Percentiles rank a stretch among this genome's conserved stretches.
These are phyloP conservation scores for Tringa solitaria DNA, from an alignment of 2,113 vertebrate species.

Conservation along the genomic window DNA sequence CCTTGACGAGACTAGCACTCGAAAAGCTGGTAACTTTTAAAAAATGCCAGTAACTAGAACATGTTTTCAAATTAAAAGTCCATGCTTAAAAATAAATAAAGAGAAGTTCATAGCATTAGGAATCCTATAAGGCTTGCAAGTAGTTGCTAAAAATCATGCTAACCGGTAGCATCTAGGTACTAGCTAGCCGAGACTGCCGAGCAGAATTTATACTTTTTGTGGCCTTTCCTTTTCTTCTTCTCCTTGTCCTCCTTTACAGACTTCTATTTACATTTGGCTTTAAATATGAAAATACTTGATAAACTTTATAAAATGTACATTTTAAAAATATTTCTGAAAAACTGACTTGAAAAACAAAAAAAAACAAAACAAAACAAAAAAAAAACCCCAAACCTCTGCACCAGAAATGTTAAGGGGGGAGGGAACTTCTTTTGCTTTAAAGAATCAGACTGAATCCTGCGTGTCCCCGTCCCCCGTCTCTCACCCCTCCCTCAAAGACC, in stretches of 20 bases:
- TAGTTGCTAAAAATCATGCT: slow-evolving; percentile 78
- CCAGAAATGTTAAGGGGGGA: slow-evolving; percentile 59
- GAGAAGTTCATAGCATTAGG: slow-evolving; percentile 71
- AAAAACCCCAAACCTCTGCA: slow-evolving; percentile 70
- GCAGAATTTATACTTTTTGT: slow-evolving; percentile 63
- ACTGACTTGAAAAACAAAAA: slow-evolving; percentile 69
- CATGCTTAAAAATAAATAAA: slow-evolving; percentile 85
- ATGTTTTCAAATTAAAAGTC: slow-evolving; percentile 70
- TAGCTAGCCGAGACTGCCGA: slow-evolving; percentile 65
- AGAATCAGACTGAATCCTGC: slow-evolving; percentile 58
- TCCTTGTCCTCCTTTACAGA: slow-evolving; percentile 76
- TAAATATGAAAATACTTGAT: slow-evolving; percentile 87
- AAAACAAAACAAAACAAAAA: background rate
- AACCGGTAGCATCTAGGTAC: slow-evolving; percentile 80
- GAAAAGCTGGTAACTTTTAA: slow-evolving; percentile 64
- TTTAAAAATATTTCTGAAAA: slow-evolving; percentile 83
- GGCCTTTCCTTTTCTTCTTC: slow-evolving; percentile 61
- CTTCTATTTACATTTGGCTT: slow-evolving; percentile 89
- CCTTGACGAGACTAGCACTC: slow-evolving; percentile 40
- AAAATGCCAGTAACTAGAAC: slow-evolving; percentile 65
- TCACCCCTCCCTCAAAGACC: background rate
- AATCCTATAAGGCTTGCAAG: slow-evolving; percentile 77
- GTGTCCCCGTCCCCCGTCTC: background rate
- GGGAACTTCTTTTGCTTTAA: slow-evolving; percentile 40
- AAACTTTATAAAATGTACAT: slow-evolving; percentile 86